phyloP scores from a whole-genome alignment of 2,888 invertebrate genomes.

The Therioaphis trifolii region DNA sequence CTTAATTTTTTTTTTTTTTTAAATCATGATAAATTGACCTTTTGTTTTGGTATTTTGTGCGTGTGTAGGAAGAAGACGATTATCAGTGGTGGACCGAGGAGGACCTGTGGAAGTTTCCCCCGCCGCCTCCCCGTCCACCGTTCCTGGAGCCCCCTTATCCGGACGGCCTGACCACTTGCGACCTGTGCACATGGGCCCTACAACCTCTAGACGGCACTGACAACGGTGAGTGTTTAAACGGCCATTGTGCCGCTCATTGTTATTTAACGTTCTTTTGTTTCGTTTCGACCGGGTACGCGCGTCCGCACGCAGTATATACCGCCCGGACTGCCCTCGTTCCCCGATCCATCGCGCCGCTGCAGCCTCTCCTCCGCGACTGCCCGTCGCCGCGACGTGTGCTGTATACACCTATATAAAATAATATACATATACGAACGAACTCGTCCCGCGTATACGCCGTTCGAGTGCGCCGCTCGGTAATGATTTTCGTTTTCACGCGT shows the following conservation, averaged over 20 bases:
- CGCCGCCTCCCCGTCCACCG: constrained; percentile 64
- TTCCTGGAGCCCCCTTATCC: constrained; percentile 66
- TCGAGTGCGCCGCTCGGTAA: constrained; percentile 20
- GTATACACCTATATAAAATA: too few relatives aligned
- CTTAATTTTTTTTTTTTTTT: constrained; percentile 37
- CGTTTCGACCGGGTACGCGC: neutral
- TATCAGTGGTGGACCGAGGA: constrained; percentile 63
- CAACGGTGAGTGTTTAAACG: constrained; percentile 61
- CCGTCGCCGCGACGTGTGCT: neutral
- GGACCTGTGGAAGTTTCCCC: constrained; percentile 64
- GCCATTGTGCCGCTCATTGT: constrained; percentile 50
- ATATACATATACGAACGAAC: too few relatives aligned
- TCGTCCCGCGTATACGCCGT: too few relatives aligned
- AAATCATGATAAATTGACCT: constrained; percentile 61
- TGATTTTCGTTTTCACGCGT: constrained; percentile 50
- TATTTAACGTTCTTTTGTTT: constrained; percentile 49
- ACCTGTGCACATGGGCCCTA: constrained; percentile 78
- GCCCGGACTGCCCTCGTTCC: too few relatives aligned
- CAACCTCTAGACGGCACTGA: constrained; percentile 62
- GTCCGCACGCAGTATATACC: neutral
- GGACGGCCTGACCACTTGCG: constrained; percentile 80
- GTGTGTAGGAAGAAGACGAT: constrained; percentile 62
- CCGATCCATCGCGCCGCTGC: neutral
- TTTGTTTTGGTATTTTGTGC: constrained; percentile 59
- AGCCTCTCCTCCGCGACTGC: too few relatives aligned